Evolutionary conservation across 1,140 invertebrate genomes (phyloP).

Genomic region (Cydia amplana): DNA sequence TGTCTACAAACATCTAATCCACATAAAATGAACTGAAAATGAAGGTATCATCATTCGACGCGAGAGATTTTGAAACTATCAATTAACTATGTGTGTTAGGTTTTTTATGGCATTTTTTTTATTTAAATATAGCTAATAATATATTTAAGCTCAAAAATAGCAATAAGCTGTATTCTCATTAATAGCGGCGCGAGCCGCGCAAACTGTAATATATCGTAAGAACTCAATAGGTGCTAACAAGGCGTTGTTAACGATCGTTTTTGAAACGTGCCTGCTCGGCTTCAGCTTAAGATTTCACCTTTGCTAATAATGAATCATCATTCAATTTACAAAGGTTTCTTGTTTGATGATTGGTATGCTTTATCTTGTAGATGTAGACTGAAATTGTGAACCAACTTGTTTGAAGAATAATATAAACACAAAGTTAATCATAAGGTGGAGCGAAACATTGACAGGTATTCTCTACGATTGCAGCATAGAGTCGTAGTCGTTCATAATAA

Average conservation of each 20-base stretch:
- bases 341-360: neutral
- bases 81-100: neutral
- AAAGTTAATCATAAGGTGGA: neutral
- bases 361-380: neutral
- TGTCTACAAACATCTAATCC: too few species aligned
- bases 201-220: constrained; percentile 56
- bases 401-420: neutral
- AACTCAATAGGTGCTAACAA: constrained; percentile 65
- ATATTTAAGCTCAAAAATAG: neutral
- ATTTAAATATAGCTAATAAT: too few species aligned
- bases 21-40: too few species aligned
- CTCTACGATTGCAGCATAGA: neutral
- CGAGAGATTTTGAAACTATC: too few species aligned
- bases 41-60: too few species aligned
- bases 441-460: constrained; percentile 28
- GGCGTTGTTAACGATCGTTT: constrained; percentile 50
- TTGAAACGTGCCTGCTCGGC: constrained; percentile 39
- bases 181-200: constrained; percentile 47
- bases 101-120: neutral
- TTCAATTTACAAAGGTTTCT: constrained; percentile 33
- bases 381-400: neutral
- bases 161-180: constrained; percentile 55
- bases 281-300: constrained; percentile 58
- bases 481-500: constrained; percentile 34
- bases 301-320: constrained; percentile 52